These are phyloP conservation scores for Nematostella vectensis DNA, from an alignment of 92 coral and sea anemone species.

Conservation along the genomic window DNA sequence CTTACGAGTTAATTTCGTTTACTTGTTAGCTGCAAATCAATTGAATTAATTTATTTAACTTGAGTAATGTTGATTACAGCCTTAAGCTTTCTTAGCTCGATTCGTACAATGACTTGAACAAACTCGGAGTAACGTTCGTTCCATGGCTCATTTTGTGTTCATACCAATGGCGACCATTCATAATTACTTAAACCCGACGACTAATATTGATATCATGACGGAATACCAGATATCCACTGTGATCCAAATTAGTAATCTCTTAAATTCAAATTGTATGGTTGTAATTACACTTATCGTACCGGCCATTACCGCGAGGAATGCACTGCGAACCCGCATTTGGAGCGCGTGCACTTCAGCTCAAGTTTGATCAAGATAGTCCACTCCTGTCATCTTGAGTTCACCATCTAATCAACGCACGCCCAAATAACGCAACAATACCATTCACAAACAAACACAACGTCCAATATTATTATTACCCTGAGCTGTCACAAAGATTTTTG, in stretches of 20 bases:
- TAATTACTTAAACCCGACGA: constrained; percentile 80
- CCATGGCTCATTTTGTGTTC: constrained; percentile 45
- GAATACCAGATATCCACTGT: constrained; percentile 67
- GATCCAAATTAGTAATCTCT: constrained; percentile 82
- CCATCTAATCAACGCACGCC: constrained; percentile 23
- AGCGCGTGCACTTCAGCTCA: constrained; percentile 25
- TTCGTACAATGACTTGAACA: constrained; percentile 20
- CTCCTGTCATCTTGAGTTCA: constrained; percentile 43
- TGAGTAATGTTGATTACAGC: constrained; percentile 12
- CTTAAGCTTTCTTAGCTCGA: constrained; percentile 9
- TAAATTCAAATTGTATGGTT: constrained; percentile 52
- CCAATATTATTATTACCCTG: constrained; percentile 22
- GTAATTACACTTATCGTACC: constrained; percentile 67
- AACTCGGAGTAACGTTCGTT: constrained; percentile 21
- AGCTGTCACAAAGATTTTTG: constrained; percentile 31
- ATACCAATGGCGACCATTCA: constrained; percentile 54
- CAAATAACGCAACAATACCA: constrained; percentile 35
- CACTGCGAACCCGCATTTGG: constrained; percentile 30
- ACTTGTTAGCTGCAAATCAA: not conserved
- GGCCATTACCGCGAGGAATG: constrained; percentile 71
- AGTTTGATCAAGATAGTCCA: constrained; percentile 37
- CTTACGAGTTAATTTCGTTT: not conserved
- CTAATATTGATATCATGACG: constrained; percentile 59
- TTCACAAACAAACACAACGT: constrained; percentile 17
- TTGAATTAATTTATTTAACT: constrained; percentile 3